Evolutionary conservation across 2,888 invertebrate species (phyloP).

Genomic region (Andrena camellia): DNA sequence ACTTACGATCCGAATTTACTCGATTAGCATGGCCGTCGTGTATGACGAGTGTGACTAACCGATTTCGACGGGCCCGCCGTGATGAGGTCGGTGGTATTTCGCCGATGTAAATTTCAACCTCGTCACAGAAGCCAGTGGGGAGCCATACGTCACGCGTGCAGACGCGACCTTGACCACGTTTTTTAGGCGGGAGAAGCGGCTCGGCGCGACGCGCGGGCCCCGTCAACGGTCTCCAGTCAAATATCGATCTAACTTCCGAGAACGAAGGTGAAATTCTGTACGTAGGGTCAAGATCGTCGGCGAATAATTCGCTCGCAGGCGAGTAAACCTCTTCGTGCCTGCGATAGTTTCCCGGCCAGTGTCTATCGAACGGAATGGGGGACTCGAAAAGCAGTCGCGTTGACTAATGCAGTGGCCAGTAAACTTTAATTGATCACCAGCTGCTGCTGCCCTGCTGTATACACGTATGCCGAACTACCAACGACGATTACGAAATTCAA

Average conservation of each 20-base stretch:
- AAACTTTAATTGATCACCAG: conserved; percentile 30
- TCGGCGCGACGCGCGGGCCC: conserved; percentile 45
- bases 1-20: conserved; percentile 63
- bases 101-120: conserved; percentile 71
- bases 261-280: conserved; percentile 27
- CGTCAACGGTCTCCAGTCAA: conserved; percentile 52
- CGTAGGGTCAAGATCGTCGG: conserved; percentile 38
- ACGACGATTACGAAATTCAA: neutral
- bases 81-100: conserved; percentile 66
- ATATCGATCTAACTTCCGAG: conserved; percentile 45
- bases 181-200: conserved; percentile 57
- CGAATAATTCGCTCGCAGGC: neutral
- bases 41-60: conserved; percentile 76
- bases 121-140: conserved; percentile 43
- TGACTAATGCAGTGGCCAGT: conserved; percentile 5
- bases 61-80: conserved; percentile 66
- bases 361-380: neutral
- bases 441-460: neutral
- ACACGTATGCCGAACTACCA: neutral
- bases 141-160: conserved; percentile 62
- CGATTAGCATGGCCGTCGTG: conserved; percentile 60
- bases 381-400: neutral
- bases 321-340: neutral
- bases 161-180: conserved; percentile 72
- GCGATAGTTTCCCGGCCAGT: neutral